Conservation (phyloP, 2,888 invertebrate species). For the Eudasyphora cyanicolor region DNA sequence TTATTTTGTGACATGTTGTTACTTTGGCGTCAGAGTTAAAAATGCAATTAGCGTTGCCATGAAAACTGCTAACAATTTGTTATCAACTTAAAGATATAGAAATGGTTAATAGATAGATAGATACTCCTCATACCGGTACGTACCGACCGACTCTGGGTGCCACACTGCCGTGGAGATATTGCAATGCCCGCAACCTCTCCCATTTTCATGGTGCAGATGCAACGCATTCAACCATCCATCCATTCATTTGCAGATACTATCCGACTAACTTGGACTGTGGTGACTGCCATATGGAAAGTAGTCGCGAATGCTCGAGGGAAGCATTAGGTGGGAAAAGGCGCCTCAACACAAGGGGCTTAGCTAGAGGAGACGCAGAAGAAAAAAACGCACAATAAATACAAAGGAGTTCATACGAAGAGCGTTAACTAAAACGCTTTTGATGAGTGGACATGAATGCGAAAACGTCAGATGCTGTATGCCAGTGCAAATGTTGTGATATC, state of each 20-base stretch:
- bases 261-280: no score
- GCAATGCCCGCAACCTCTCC: no score
- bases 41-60: slow-evolving; percentile 66
- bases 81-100: slow-evolving; percentile 62
- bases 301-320: no score
- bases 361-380: no score
- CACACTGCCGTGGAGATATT: no score
- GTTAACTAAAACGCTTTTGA: slow-evolving; percentile 32
- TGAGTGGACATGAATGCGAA: slow-evolving; percentile 58
- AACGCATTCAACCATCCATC: no score
- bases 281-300: no score
- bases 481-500: slow-evolving; percentile 52
- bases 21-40: slow-evolving; percentile 65
- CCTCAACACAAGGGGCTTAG: slow-evolving; percentile 59
- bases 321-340: slow-evolving; percentile 54
- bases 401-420: slow-evolving; percentile 21
- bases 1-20: slow-evolving; percentile 66
- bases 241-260: no score
- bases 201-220: background rate
- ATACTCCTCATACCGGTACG: background rate
- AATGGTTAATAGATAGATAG: slow-evolving; percentile 7
- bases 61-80: slow-evolving; percentile 66
- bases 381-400: background rate
- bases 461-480: slow-evolving; percentile 47
- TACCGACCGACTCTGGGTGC: background rate